Evolutionary conservation across 2,888 invertebrate species (phyloP), one percentile per base, ranked within the genome.

Genomic region (Phyllotreta cruciferae): DNA sequence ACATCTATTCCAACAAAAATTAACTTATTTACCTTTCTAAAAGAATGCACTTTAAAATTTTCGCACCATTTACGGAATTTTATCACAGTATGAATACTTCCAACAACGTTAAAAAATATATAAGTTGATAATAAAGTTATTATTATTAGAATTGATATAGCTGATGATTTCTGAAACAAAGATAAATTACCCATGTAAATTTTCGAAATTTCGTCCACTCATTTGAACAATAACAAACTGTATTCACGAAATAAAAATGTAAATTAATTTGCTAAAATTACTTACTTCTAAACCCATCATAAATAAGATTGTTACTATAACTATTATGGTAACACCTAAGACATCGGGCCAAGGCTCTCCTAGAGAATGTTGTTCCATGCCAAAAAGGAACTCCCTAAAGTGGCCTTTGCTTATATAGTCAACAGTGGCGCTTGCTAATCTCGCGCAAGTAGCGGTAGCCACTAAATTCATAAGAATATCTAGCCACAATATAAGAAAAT

Each of bases 321-420:
- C 83, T 6, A 87, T 84, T 34, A 87, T 85, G 0, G 85, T 85
- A 1, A 87, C 85, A 4, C 87, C 87, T 3, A 87, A 73, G 3
- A 87, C 85, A 73, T 88, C 88, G 24, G 87, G 87, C 86, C 87
- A 87, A 0, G 87, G 86, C 71, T 87, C 87, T 0, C 86, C 87
- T 57, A 86, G 76, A 0, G 85, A 82, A 71, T 84, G 82, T 4
- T 86, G 85, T 73, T 86, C 85, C 69, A 85, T 82, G 1, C 86
- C 87, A 69, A 87, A 85, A 39, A 87, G 75, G 85, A 86, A 86
- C 49, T 85, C 82, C 62, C 86, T 82, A n/a, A 86, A 84, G 38
- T 85, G 78, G 0, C 86, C 86, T 11, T 82, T 85, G 36, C 85
- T 87, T 62, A 87, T 85, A 67, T 87, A 87, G 72, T 87, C 87